These are phyloP conservation scores for Seira ritae DNA, from an alignment of 2,888 invertebrate species.

Conservation along the genomic window DNA sequence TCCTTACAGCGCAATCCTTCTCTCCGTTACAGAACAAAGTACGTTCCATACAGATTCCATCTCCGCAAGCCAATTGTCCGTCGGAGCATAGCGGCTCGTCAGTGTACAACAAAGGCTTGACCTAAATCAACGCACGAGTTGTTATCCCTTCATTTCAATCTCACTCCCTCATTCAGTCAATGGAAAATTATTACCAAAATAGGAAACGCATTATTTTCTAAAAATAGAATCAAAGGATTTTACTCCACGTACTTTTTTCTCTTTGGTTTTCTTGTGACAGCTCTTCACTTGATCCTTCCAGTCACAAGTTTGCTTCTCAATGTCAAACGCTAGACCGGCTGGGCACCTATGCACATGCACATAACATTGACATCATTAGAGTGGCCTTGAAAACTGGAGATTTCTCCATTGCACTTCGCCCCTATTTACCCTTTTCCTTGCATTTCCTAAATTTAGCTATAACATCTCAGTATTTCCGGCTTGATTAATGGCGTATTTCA, in stretches of 20 bases:
- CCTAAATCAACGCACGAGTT: slow-evolving; percentile 70
- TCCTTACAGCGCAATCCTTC: slow-evolving; percentile 83
- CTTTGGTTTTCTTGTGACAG: slow-evolving; percentile 78
- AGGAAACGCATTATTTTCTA: background rate
- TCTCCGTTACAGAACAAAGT: slow-evolving; percentile 96
- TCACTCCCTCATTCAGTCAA: background rate
- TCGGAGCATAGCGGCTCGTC: slow-evolving; percentile 94
- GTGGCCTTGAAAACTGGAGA: slow-evolving; percentile 10
- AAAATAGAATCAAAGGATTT: background rate
- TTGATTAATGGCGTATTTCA: background rate
- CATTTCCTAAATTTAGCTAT: background rate
- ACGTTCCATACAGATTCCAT: slow-evolving; percentile 89
- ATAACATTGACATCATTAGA: background rate
- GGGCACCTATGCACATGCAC: slow-evolving; percentile 81
- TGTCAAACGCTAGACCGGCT: slow-evolving; percentile 93
- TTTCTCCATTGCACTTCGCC: slow-evolving; percentile 3
- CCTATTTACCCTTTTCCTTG: background rate
- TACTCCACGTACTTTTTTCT: slow-evolving; percentile 61
- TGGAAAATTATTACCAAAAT: background rate
- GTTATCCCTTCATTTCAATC: background rate
- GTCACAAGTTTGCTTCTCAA: slow-evolving; percentile 95
- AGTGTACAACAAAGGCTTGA: slow-evolving; percentile 90
- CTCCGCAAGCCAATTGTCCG: slow-evolving; percentile 88
- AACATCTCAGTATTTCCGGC: too few species aligned
- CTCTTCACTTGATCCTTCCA: slow-evolving; percentile 96